These are phyloP conservation scores for Fundulus diaphanus DNA, from an alignment of 2,797 vertebrate species.

Conservation along the genomic window DNA sequence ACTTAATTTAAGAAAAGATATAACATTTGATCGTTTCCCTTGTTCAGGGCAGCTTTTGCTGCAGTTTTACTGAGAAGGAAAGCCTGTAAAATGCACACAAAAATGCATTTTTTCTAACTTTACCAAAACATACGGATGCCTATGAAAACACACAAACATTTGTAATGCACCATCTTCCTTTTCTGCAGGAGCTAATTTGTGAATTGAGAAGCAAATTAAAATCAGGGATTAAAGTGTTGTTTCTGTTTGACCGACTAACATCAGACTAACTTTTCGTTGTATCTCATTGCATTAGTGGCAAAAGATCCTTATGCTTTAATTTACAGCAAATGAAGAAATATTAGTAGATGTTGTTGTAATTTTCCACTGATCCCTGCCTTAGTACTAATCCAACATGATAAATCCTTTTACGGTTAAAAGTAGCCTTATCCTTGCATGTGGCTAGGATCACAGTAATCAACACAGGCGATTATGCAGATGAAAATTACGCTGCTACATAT, in stretches of 20 bases:
- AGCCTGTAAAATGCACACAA: slow-evolving; percentile 5
- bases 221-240: slow-evolving; percentile 62
- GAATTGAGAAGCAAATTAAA: slow-evolving; percentile 58
- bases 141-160: slow-evolving; percentile 27
- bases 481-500: slow-evolving; percentile 73
- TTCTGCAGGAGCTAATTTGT: slow-evolving; percentile 48
- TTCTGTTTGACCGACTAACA: slow-evolving; percentile 56
- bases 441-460: slow-evolving; percentile 77
- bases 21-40: slow-evolving; percentile 58
- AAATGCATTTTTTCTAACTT: slow-evolving; percentile 19
- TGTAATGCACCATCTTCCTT: slow-evolving; percentile 11
- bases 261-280: slow-evolving; percentile 50
- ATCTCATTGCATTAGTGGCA: slow-evolving; percentile 46
- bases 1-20: slow-evolving; percentile 89
- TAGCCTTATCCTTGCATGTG: slow-evolving; percentile 70
- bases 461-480: slow-evolving; percentile 74
- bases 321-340: slow-evolving; percentile 60
- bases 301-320: slow-evolving; percentile 47
- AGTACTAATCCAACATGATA: slow-evolving; percentile 74
- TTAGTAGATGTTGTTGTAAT: slow-evolving; percentile 61
- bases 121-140: slow-evolving; percentile 11
- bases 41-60: slow-evolving; percentile 37
- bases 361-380: slow-evolving; percentile 61
- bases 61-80: slow-evolving; percentile 37
- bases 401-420: slow-evolving; percentile 79